Conservation (phyloP, 2,113 vertebrate species). For the Dendrocopos noguchii region DNA sequence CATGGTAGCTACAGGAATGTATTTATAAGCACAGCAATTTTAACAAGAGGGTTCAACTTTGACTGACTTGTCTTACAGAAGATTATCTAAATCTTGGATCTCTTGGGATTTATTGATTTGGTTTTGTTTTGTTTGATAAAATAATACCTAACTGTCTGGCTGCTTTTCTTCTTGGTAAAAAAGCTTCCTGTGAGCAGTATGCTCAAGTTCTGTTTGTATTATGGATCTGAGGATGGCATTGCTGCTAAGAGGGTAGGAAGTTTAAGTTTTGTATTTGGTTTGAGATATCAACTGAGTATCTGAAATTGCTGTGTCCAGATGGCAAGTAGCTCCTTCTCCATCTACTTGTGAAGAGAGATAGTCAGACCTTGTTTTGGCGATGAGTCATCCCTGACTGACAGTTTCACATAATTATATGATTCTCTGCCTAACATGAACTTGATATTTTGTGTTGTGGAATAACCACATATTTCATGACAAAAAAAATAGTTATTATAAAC, state of each 20-base stretch:
- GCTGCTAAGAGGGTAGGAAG: neutral
- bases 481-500: neutral
- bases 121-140: neutral
- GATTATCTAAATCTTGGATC: neutral
- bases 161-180: neutral
- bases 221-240: neutral
- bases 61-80: neutral
- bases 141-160: neutral
- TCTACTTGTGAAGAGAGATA: conserved; percentile 36
- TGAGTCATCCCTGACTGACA: conserved; percentile 38
- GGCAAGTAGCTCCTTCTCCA: neutral
- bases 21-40: neutral
- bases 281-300: conserved; percentile 2
- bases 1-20: neutral
- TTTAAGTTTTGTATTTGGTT: neutral
- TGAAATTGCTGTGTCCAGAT: conserved; percentile 37
- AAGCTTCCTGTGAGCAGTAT: neutral
- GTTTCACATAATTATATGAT: conserved; percentile 35
- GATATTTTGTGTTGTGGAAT: neutral
- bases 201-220: neutral
- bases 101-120: neutral
- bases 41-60: neutral
- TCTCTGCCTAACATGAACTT: neutral
- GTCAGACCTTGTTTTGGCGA: conserved; percentile 45
- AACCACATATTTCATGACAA: neutral